Conservation (phyloP, 2,888 invertebrate genomes). For the Campoletis raptor region DNA sequence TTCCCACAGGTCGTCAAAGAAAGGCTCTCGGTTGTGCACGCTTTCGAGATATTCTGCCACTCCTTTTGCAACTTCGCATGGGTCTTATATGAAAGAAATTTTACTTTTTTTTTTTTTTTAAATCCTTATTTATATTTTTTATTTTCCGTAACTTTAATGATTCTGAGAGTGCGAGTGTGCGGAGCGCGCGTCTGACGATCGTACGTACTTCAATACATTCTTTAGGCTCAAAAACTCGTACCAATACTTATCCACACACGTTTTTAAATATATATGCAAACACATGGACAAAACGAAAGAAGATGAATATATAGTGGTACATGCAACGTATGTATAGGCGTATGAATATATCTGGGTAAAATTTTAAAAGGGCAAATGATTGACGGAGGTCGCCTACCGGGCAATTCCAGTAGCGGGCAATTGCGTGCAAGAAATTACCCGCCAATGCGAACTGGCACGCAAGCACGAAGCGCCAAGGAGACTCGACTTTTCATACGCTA, state of each 20-base stretch:
- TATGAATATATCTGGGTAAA: slow-evolving; percentile 73
- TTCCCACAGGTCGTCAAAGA: slow-evolving; percentile 52
- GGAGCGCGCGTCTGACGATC: slow-evolving; percentile 52
- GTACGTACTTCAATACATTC: slow-evolving; percentile 51
- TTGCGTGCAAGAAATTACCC: slow-evolving; percentile 84
- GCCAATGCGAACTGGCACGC: slow-evolving; percentile 81
- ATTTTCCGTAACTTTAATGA: slow-evolving; percentile 47
- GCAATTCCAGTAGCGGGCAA: slow-evolving; percentile 84
- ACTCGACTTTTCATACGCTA: slow-evolving; percentile 63
- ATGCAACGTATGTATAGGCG: slow-evolving; percentile 26
- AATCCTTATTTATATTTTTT: not conserved
- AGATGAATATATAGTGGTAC: slow-evolving; percentile 27
- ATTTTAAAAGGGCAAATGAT: slow-evolving; percentile 82
- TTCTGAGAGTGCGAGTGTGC: slow-evolving; percentile 36
- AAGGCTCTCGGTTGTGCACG: slow-evolving; percentile 36
- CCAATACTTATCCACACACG: not conserved
- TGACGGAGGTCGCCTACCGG: slow-evolving; percentile 82
- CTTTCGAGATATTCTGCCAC: slow-evolving; percentile 48
- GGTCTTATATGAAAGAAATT: slow-evolving; percentile 34
- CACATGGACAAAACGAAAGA: slow-evolving; percentile 10
- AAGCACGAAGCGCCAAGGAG: slow-evolving; percentile 76
- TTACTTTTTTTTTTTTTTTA: slow-evolving; percentile 9
- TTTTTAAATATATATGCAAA: not conserved
- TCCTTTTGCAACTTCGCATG: slow-evolving; percentile 32
- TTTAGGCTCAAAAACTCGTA: not conserved